Percentiles rank a stretch among this genome's conserved stretches.
These are phyloP conservation scores for Calephelis nemesis DNA, from an alignment of 1,140 invertebrate species.

Conservation along the genomic window DNA sequence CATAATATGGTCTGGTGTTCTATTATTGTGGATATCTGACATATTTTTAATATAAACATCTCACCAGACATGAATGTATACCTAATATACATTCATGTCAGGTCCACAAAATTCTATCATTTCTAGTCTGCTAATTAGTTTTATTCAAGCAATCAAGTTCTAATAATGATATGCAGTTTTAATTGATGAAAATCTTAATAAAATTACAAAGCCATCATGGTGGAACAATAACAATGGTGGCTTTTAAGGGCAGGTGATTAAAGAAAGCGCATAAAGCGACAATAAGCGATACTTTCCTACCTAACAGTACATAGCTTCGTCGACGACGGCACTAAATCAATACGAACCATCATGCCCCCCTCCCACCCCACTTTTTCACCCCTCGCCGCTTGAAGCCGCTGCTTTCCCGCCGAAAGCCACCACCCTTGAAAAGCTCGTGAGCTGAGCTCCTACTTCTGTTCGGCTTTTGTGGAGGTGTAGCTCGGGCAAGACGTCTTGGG, in stretches of 20 bases:
- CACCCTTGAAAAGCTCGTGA: slow-evolving; percentile 77
- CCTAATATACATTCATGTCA: too few species aligned
- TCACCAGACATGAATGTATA: too few species aligned
- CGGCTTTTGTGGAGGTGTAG: slow-evolving; percentile 76
- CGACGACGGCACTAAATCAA: slow-evolving; percentile 80
- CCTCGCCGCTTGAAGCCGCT: slow-evolving; percentile 56
- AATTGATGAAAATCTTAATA: too few species aligned
- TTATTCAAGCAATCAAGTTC: too few species aligned
- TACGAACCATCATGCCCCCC: slow-evolving; percentile 77
- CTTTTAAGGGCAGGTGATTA: slow-evolving; percentile 28
- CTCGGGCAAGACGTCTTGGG: slow-evolving; percentile 67
- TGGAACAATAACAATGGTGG: slow-evolving; percentile 12
- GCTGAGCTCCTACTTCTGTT: slow-evolving; percentile 79
- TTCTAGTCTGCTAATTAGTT: too few species aligned
- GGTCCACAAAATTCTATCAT: too few species aligned
- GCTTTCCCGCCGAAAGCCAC: slow-evolving; percentile 76
- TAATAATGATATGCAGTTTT: too few species aligned
- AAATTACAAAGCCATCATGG: neutral
- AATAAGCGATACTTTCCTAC: slow-evolving; percentile 61
- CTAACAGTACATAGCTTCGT: slow-evolving; percentile 72
- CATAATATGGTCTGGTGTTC: too few species aligned
- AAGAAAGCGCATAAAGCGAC: slow-evolving; percentile 77
- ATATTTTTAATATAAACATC: too few species aligned
- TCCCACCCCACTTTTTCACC: slow-evolving; percentile 39
- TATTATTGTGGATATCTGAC: too few species aligned